A percentile compares a stretch with the other conserved stretches of the same genome.
These are phyloP conservation scores for Uloborus diversus DNA, from an alignment of 1,140 invertebrate species.

Conservation along the genomic window DNA sequence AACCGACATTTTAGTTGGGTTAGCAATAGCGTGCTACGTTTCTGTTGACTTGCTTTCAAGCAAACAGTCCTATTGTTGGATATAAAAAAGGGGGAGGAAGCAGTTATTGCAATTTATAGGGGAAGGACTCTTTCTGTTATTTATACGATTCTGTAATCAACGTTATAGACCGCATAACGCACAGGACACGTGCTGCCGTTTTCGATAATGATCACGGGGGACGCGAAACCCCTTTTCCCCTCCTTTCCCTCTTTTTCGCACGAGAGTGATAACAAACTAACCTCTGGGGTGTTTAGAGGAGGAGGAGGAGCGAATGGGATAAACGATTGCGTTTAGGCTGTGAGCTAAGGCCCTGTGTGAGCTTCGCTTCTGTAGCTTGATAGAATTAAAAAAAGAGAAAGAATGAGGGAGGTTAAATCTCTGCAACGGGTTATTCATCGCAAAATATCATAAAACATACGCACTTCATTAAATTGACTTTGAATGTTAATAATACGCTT, in stretches of 20 bases:
- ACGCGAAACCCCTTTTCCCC: background rate
- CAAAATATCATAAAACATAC: too few species aligned
- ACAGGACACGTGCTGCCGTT: constrained; percentile 3
- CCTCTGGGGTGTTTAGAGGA: background rate
- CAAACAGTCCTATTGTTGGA: constrained; percentile 6
- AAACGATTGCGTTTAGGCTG: constrained; percentile 14
- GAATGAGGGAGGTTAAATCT: constrained; percentile 16
- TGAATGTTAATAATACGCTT: too few species aligned
- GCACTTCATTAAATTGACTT: too few species aligned
- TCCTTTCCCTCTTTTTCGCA: constrained; percentile 13
- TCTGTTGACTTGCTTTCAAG: constrained; percentile 29
- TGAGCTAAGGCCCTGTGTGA: background rate
- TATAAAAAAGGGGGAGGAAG: background rate
- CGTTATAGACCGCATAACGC: constrained; percentile 3
- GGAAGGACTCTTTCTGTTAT: constrained; percentile 13
- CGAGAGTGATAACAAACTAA: constrained; percentile 11
- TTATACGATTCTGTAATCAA: constrained; percentile 27
- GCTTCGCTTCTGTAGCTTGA: too few species aligned
- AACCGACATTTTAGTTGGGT: background rate
- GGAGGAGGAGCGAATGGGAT: background rate
- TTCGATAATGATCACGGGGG: constrained; percentile 35
- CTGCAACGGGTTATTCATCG: background rate
- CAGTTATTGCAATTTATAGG: background rate
- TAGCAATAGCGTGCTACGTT: background rate
- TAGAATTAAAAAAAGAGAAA: too few species aligned